These are phyloP conservation scores for Phrynocephalus forsythii DNA, from an alignment of 2,797 vertebrate genomes.

Conservation along the genomic window DNA sequence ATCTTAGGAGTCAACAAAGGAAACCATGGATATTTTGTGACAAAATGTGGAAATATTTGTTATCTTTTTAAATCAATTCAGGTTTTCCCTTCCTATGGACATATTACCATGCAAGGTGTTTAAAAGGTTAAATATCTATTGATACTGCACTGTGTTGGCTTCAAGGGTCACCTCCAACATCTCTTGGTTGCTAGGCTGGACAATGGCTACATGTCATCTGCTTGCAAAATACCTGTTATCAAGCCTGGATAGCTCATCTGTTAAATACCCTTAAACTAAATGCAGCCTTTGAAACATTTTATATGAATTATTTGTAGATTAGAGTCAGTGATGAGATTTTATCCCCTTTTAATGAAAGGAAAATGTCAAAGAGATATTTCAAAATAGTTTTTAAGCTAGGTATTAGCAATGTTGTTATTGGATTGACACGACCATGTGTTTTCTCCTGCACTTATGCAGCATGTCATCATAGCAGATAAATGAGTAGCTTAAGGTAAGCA, in stretches of 20 bases:
- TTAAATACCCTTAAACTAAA: slow-evolving; percentile 12
- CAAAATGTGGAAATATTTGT: background rate
- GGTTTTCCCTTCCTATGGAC: background rate
- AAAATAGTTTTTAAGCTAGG: background rate
- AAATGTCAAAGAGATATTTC: background rate
- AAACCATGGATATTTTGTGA: background rate
- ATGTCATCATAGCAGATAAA: slow-evolving; percentile 26
- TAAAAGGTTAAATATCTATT: slow-evolving; percentile 1
- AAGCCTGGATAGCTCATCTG: background rate
- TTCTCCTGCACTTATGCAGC: background rate
- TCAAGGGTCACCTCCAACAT: slow-evolving; percentile 1
- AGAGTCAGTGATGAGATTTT: slow-evolving; percentile 35
- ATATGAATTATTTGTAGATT: slow-evolving; percentile 18
- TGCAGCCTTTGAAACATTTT: slow-evolving; percentile 38
- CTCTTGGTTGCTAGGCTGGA: slow-evolving; percentile 7
- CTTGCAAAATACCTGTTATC: slow-evolving; percentile 22
- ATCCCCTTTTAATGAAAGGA: slow-evolving; percentile 33
- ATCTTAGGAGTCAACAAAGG: background rate
- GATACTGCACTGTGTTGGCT: background rate
- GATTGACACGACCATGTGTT: background rate
- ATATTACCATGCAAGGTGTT: slow-evolving; percentile 1
- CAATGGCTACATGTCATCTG: slow-evolving; percentile 4
- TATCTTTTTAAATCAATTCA: background rate
- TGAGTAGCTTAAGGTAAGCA: slow-evolving; percentile 20
- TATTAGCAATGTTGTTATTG: slow-evolving; percentile 12